Evolutionary conservation across 2,797 vertebrate genomes (phyloP).

Genomic region (Garrulus glandarius): DNA sequence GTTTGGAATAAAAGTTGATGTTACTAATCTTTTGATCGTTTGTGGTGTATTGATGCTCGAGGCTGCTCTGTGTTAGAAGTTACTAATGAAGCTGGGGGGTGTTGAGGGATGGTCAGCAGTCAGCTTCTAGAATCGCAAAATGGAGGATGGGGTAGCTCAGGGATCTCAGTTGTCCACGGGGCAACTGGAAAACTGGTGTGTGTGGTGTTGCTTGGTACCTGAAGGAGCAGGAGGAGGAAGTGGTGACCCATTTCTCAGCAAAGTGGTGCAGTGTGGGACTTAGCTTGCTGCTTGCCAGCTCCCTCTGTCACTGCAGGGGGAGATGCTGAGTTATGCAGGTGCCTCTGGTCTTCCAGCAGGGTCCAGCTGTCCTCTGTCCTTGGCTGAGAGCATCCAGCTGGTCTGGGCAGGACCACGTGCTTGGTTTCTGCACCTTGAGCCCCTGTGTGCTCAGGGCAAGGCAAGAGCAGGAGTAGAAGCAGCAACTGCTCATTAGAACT

Average conservation of each 20-base stretch:
- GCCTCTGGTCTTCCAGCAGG: background rate
- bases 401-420: rapidly evolving
- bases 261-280: rapidly evolving
- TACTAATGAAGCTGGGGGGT: background rate
- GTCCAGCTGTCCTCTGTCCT: background rate
- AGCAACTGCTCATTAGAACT: background rate
- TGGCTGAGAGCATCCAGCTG: background rate
- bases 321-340: background rate
- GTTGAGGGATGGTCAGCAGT: background rate
- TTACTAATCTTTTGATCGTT: background rate
- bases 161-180: background rate
- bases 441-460: background rate
- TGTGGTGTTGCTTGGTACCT: background rate
- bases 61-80: background rate
- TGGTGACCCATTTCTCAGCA: background rate
- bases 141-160: background rate
- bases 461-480: background rate
- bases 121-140: background rate
- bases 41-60: background rate
- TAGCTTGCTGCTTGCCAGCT: background rate
- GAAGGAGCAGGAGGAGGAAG: background rate
- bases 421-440: background rate
- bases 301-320: background rate
- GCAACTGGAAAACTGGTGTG: background rate
- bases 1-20: conserved; percentile 60